phyloP scores from a whole-genome alignment of 2,797 vertebrate species.

The Crotalus adamanteus region DNA sequence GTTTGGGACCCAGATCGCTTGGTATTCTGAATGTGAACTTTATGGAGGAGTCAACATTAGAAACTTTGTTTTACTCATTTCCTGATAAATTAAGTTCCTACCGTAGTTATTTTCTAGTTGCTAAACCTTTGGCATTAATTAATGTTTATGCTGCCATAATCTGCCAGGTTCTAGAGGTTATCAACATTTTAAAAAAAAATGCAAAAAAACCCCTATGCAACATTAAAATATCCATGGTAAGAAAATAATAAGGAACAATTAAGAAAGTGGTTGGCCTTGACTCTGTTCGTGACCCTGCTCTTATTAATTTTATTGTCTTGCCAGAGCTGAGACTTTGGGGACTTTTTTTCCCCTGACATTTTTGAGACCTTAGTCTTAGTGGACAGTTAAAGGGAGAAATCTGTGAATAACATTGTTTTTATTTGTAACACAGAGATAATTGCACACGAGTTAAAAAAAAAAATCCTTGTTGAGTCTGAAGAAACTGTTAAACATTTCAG shows the following conservation, averaged over 20 bases:
- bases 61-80: background rate
- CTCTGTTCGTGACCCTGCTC: background rate
- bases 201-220: background rate
- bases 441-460: background rate
- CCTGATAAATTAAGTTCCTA: background rate
- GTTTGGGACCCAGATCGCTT: background rate
- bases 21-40: background rate
- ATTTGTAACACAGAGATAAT: background rate
- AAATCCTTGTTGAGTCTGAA: background rate
- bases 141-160: background rate
- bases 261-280: background rate
- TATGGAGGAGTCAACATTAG: background rate
- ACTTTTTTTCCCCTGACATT: background rate
- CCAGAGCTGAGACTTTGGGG: background rate
- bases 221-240: background rate
- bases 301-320: background rate
- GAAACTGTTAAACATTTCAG: background rate
- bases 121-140: background rate
- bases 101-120: background rate
- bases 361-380: background rate
- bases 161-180: background rate
- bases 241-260: background rate
- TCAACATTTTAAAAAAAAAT: background rate
- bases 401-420: background rate
- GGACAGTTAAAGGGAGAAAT: background rate